Evolutionary conservation across 2,797 vertebrate genomes (phyloP), one percentile per base, ranked within the genome.

Genomic region (Gephyroberyx darwinii): DNA sequence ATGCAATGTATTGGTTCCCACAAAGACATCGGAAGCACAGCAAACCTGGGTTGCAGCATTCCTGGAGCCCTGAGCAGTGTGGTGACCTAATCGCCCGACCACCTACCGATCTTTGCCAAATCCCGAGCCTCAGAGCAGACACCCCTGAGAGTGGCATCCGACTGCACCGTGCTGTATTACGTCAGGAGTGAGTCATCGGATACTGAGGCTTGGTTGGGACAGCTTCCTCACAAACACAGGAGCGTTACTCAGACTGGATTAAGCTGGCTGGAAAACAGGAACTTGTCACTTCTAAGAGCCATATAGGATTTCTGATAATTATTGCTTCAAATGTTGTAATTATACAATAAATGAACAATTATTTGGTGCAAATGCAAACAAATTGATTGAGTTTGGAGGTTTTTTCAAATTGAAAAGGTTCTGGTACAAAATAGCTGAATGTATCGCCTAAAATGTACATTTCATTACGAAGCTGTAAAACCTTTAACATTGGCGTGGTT

Each of bases 31-130:
- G 81, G 84, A 89, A 88, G 81, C 72, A 66, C 39, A 64, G 80
- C 70, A 71, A 80, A 84, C 78, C 78, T 62, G 71, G 83, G 84
- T 91, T 84, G 84, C 71, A 82, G 82, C 87, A 84, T 90, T 92
- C 82, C 83, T 86, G 82, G 84, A 85, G 87, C 84, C 85, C 72
- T 55, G 74, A 83, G 78, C 65, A 61, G 78, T 47, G 78, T 8
- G 69, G 86, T 91, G 91, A 91, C 82, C 90, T 92, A 91, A 93
- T 90, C 80, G 84, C 82, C 80, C 81, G 87, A 89, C 89, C 90
- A 86, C 91, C 89, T 88, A 85, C 75, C 22, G 80, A 73, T 89
- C 86, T 51, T 55, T 84, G 86, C 84, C 90, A 91, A 90, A 86
- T 90, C 86, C 86, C 56, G 55, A 88, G 84, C 78, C 83, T 72